Base-by-base conservation (phyloP, 2,888 invertebrate species). In the Dysmachus trigonus region DNA sequence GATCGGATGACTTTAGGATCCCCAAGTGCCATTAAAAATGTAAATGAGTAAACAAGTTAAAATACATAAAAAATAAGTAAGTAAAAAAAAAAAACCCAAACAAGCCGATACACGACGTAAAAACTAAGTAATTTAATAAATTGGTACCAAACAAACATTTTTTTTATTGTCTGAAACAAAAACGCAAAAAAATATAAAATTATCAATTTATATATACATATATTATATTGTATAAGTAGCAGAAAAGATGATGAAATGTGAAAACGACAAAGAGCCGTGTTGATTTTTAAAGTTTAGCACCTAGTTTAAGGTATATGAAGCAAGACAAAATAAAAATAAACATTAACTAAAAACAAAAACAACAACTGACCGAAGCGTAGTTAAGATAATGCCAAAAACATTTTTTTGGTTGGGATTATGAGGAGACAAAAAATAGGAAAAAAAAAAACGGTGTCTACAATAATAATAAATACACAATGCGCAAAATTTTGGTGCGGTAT, bases 1-100 rank as follows among this genome's bases (percentile, higher is more conserved):
- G 83, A 83, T 83, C 83, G 83, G 83, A 38, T 72, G 71, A 72
- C 35, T 83, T 83, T 83, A 72, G 71, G 83, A 83, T 83, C 83
- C 83, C 83, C 41, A 83, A 83, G 83, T 83, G 83, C 83, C 83
- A 72, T 83, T 83, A 83, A 83, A n/a, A 41, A 72, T 72, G 15
- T 35, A 53, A 81, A 81, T 51, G 81, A 51, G n/a, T 30, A 53
- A 83, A 83, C 13, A 82, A 83, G 15, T 10, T 5, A 71, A 83
- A 83, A 83, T 72, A 10, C 15, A 41, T 41, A 13, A 15, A 41
- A 38, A 62, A 83, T 7, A 62, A 15, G 51, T 18, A 22, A 41
- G 33, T 18, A 30, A n/a, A 41, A 47, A 79, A 51, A 13, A 27
- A 22, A n/a, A 30, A 79, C 10, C 5, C 1, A 79, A 82, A 79